Evolutionary conservation across 2,888 invertebrate genomes (phyloP), one percentile per base, ranked within the genome.

Genomic region (Sesamia inferens): DNA sequence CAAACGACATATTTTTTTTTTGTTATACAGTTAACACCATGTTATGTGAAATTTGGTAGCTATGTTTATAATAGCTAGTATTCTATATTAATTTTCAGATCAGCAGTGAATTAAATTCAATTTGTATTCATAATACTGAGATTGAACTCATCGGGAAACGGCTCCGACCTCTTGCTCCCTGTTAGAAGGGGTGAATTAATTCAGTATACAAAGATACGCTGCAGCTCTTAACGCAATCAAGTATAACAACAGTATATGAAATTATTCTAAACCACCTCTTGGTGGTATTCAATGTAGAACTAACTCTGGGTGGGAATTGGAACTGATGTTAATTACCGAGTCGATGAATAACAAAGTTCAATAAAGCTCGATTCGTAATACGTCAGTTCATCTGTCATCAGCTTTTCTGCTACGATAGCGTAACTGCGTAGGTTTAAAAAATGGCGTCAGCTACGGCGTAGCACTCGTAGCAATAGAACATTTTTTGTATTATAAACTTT

Each of bases 121-220:
- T 79, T 75, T 62, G 42, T 75, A 75, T 75, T 75, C 31, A 75
- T 68, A 71, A 79, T 68, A 68, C 39, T 54, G 47, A 61, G 67
- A 62, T 71, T 61, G 75, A 68, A 48, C 61, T 64, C 59, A 68
- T 69, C 54, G 42, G 42, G 44, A 71, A 75, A 75, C 39, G 42
- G 71, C n/a, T 44, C 13, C 24, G 55, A 76, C 44, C 63, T 69
- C 80, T 71, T 66, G 62, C 66, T 71, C 72, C 44, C 65, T 67
- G 51, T 69, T 80, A 71, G 24, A 70, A 58, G 24, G 54, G 44
- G 61, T 7, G 42, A 79, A 75, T 80, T 66, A 71, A 76, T 79
- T 74, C 13, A 54, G 16, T 54, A 16, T 54, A 42, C 31, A 66
- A 68, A 68, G 58, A 68, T 71, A 68, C 16, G 42, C 31, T 61